Evolutionary conservation across 1,140 invertebrate genomes (phyloP), one percentile per base, ranked within the genome.

Genomic region (Orchestia grillus): DNA sequence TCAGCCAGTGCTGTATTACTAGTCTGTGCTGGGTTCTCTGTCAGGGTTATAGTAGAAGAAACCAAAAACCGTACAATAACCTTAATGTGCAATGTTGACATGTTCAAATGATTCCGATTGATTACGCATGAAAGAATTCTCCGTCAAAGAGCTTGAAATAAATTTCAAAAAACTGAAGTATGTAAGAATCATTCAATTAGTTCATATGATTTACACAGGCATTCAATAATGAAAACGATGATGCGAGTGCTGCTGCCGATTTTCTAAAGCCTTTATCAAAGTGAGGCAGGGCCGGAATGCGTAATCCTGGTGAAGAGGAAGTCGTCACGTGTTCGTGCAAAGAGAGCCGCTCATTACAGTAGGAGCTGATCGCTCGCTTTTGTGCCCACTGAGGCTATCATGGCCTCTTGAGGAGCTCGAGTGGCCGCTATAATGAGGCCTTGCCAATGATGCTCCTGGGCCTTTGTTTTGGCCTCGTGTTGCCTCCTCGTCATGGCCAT

Each of bases 381-480:
- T 90, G 88, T 90, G 41, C 43, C 88, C 88, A 16, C 41, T 42
- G 88, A 28, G 88, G 88, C 88, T 90, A 90, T 90, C 88, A 90
- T 90, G 88, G 88, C 88, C 88, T 90, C 88, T 90, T 42, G 41
- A 90, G 88, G 15, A 4, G 36, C 88, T 90, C 88, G 88, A 90
- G 88, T 90, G 88, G n/a, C 43, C 23, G 88, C 28, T 41, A 90
- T 90, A 90, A 90, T 90, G 88, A 90, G 41, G n/a, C 41, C 88
- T 28, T 28, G 43, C 43, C 88, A 90, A 15, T 42, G 88, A 90
- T 44, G 88, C 41, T 90, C 88, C 88, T 36, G n/a, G 62, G 8
- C 41, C 41, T 90, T 90, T 90, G 88, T 90, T 90, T 90, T 90
- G 88, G 88, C 88, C 88, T 90, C 88, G 88, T 90, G 88, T 90